Evolutionary conservation across 2,797 vertebrate genomes (phyloP).

Genomic region (Picus viridis): DNA sequence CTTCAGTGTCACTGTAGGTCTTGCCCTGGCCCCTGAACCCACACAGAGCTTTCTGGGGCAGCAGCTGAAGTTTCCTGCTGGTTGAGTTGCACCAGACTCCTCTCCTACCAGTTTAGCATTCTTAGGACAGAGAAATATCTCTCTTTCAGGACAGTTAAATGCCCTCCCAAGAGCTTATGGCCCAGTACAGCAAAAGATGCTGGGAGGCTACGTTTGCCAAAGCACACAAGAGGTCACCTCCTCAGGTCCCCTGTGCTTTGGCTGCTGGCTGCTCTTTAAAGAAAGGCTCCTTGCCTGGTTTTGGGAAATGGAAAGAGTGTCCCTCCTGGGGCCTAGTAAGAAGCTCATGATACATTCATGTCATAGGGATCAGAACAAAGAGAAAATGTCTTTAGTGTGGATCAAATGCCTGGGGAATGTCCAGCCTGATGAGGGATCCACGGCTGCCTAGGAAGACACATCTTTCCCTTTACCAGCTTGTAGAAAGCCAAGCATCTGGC

Average conservation of each 20-base stretch:
- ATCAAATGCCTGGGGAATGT: background rate
- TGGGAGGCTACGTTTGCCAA: background rate
- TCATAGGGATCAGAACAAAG: conserved; percentile 22
- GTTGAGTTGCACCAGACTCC: background rate
- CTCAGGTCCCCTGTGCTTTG: background rate
- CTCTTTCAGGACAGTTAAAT: background rate
- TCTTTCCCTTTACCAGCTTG: background rate
- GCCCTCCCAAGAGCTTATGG: background rate
- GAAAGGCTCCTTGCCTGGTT: background rate
- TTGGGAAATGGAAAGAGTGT: background rate
- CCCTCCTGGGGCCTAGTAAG: background rate
- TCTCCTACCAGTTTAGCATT: background rate
- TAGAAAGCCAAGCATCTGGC: background rate
- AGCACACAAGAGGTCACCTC: background rate
- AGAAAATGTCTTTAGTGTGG: background rate
- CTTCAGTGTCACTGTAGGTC: background rate
- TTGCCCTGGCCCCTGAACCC: rapidly evolving
- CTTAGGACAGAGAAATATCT: background rate
- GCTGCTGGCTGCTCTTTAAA: conserved; percentile 29
- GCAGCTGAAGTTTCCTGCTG: background rate
- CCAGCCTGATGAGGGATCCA: background rate
- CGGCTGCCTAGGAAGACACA: background rate
- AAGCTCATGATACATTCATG: background rate
- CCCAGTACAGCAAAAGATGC: background rate
- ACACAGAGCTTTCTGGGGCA: background rate